A percentile compares a stretch with the other conserved stretches of the same genome.
Conservation (phyloP, 2,797 vertebrate genomes). For the Malacoctenus gilli region DNA sequence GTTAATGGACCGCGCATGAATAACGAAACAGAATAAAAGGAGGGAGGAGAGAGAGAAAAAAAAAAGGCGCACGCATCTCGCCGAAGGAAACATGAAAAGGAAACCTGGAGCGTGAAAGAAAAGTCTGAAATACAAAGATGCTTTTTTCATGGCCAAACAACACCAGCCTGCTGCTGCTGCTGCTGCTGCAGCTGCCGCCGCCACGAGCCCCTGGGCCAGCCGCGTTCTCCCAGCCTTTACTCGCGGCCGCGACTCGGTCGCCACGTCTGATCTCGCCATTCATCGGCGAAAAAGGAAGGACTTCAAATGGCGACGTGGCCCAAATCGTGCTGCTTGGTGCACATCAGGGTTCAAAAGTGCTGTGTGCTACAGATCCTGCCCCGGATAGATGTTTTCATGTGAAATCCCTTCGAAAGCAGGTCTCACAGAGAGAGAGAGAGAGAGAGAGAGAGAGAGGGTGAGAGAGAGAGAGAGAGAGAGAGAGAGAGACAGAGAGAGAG, state of each 20-base stretch:
- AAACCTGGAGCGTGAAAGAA: slow-evolving; percentile 33
- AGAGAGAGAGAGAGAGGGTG: not conserved
- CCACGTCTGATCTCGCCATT: slow-evolving; percentile 39
- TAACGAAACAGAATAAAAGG: not conserved
- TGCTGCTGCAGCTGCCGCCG: no score
- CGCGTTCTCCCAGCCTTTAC: slow-evolving; percentile 35
- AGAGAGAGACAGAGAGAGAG: not conserved
- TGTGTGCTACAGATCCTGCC: slow-evolving; percentile 33
- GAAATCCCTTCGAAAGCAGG: slow-evolving; percentile 36
- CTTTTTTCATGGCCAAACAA: slow-evolving; percentile 29
- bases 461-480: not conserved
- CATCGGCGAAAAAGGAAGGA: slow-evolving; percentile 40
- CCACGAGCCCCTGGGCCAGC: slow-evolving; percentile 19
- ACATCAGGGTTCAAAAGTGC: slow-evolving; percentile 24
- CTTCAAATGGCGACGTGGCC: slow-evolving; percentile 33
- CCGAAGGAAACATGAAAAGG: slow-evolving; percentile 11
- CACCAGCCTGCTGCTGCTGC: slow-evolving; percentile 22
- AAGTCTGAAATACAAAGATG: slow-evolving; percentile 9
- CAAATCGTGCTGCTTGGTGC: slow-evolving; percentile 32
- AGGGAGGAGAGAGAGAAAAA: no score
- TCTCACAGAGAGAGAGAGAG: slow-evolving; percentile 34
- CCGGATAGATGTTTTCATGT: slow-evolving; percentile 42
- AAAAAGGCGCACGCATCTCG: not conserved
- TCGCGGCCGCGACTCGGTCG: not conserved
- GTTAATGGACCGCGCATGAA: slow-evolving; percentile 10